phyloP scores from a whole-genome alignment of 2,113 vertebrate species.

The Microtus ochrogaster region DNA sequence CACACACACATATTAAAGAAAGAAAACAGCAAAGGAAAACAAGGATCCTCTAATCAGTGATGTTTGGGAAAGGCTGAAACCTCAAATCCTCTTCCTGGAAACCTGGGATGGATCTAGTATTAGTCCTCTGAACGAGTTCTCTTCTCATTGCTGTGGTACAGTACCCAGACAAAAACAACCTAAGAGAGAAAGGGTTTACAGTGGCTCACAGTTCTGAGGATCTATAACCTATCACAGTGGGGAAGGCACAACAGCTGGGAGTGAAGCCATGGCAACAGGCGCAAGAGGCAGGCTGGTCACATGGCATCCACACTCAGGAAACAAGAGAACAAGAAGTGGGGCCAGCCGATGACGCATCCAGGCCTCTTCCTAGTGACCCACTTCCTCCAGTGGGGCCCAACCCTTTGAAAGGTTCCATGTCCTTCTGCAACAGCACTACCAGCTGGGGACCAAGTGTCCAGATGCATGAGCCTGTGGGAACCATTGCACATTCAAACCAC shows the following conservation, averaged over 20 bases:
- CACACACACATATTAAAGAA: not conserved
- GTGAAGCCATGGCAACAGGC: too few relatives aligned
- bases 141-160: not conserved
- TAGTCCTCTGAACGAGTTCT: not conserved
- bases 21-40: not conserved
- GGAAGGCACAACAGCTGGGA: too few relatives aligned
- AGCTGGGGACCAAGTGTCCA: not conserved
- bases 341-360: not conserved
- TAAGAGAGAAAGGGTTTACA: not conserved
- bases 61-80: not conserved
- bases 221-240: too few relatives aligned
- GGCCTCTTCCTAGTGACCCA: not conserved
- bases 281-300: not conserved
- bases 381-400: not conserved
- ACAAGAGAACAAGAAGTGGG: not conserved
- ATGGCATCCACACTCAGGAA: not conserved
- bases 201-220: not conserved
- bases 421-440: not conserved
- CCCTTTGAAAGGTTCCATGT: not conserved
- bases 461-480: not conserved
- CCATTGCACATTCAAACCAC: not conserved
- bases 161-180: not conserved
- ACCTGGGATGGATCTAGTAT: not conserved
- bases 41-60: not conserved
- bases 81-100: not conserved